phyloP scores from a whole-genome alignment of 2,888 invertebrate species.

The Pandemis heparana region DNA sequence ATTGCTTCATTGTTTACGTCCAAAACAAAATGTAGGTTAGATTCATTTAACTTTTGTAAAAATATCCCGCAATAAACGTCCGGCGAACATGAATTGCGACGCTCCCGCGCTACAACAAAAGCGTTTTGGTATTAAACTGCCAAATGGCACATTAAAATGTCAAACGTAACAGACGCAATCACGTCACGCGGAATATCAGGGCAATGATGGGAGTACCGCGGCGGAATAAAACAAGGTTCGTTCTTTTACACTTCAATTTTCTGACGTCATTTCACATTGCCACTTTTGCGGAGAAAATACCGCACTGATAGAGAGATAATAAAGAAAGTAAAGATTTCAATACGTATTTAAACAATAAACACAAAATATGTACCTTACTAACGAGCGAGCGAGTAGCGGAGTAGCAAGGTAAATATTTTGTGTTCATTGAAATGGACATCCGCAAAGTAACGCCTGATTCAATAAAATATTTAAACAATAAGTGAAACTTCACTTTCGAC shows the following conservation, averaged over 20 bases:
- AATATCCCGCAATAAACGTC: conserved; percentile 59
- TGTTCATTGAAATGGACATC: no score
- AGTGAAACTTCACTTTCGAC: no score
- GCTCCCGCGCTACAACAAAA: conserved; percentile 63
- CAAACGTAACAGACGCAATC: conserved; percentile 61
- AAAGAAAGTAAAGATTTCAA: no score
- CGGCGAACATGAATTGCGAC: conserved; percentile 63
- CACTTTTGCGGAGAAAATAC: no score
- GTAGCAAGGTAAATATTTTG: no score
- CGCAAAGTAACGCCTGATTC: no score
- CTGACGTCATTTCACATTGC: no score
- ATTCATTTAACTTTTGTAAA: conserved; percentile 14
- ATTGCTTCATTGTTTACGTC: conserved; percentile 25
- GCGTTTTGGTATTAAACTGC: conserved; percentile 66
- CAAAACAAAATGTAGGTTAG: conserved; percentile 31
- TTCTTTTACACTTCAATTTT: neutral
- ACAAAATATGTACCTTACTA: no score
- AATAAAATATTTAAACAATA: no score
- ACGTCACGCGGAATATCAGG: conserved; percentile 50
- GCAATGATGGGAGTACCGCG: conserved; percentile 43
- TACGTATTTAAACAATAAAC: no score
- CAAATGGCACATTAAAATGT: conserved; percentile 78
- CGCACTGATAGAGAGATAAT: no score
- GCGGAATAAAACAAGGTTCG: neutral
- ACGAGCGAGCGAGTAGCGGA: no score